Conservation (phyloP, 2,113 vertebrate species). For the Puma concolor region DNA sequence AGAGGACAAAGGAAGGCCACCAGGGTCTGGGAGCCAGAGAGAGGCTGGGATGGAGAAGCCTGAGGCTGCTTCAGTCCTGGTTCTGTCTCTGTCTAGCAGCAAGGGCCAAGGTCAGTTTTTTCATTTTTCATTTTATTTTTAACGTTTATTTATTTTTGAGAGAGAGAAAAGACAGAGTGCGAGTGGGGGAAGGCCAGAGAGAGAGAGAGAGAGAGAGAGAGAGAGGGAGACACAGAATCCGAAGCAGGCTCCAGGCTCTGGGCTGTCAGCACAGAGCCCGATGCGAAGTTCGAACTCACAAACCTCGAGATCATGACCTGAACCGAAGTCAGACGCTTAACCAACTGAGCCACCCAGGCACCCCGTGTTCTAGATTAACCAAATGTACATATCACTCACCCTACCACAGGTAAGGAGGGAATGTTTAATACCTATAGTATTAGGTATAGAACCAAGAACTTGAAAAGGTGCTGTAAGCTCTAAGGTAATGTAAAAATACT, state of each 20-base stretch:
- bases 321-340: no score
- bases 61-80: background rate
- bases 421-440: rapidly evolving
- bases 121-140: no score
- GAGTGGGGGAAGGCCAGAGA: no score
- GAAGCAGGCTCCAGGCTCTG: no score
- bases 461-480: background rate
- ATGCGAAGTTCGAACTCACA: no score
- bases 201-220: no score
- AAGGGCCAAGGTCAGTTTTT: background rate
- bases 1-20: background rate
- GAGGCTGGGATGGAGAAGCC: background rate
- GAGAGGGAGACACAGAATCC: no score
- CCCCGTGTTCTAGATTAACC: background rate
- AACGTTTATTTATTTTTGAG: no score
- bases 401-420: background rate
- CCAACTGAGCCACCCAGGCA: no score
- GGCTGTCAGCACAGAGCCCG: no score
- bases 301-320: no score
- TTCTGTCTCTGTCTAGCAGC: background rate
- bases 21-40: background rate
- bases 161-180: no score
- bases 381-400: background rate
- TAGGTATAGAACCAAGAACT: background rate
- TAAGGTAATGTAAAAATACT: background rate